Percentiles rank a stretch among this genome's conserved stretches.
Conservation (phyloP, 2,888 invertebrate genomes). For the Melipona beecheii region DNA sequence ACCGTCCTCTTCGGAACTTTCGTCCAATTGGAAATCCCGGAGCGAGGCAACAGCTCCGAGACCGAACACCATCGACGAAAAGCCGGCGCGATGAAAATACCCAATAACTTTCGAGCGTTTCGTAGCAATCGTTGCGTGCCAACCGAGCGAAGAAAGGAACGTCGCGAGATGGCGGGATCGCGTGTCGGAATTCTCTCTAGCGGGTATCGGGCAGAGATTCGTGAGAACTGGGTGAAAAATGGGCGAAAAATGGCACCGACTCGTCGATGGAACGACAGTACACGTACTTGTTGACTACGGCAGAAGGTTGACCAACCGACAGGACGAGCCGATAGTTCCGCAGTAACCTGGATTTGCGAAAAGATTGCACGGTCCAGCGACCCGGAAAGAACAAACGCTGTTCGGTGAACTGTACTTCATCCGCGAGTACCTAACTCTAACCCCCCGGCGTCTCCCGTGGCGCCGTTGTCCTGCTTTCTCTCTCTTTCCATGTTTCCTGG, state of each 20-base stretch:
- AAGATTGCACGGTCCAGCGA: conserved; percentile 83
- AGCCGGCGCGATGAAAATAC: conserved; percentile 31
- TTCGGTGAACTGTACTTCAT: conserved; percentile 81
- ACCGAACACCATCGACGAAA: background rate
- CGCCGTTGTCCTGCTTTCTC: background rate
- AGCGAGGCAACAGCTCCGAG: background rate
- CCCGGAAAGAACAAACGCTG: conserved; percentile 83
- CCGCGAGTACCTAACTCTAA: conserved; percentile 64
- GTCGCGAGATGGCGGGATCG: background rate
- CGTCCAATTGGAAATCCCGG: background rate
- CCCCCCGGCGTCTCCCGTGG: conserved; percentile 28
- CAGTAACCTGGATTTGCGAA: conserved; percentile 83
- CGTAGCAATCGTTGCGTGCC: conserved; percentile 16
- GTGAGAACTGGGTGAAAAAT: conserved; percentile 36
- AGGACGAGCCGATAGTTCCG: conserved; percentile 71
- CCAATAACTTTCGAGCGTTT: conserved; percentile 32
- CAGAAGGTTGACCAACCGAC: conserved; percentile 59
- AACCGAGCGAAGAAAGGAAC: conserved; percentile 12
- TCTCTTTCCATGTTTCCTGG: background rate
- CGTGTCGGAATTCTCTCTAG: conserved; percentile 16
- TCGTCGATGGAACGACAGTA: conserved; percentile 46
- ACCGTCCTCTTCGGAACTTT: background rate
- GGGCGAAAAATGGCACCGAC: conserved; percentile 22
- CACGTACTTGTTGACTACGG: conserved; percentile 65
- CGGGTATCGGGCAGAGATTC: conserved; percentile 19